Conservation (phyloP, 2,888 invertebrate genomes). For the Acleris emargana region DNA sequence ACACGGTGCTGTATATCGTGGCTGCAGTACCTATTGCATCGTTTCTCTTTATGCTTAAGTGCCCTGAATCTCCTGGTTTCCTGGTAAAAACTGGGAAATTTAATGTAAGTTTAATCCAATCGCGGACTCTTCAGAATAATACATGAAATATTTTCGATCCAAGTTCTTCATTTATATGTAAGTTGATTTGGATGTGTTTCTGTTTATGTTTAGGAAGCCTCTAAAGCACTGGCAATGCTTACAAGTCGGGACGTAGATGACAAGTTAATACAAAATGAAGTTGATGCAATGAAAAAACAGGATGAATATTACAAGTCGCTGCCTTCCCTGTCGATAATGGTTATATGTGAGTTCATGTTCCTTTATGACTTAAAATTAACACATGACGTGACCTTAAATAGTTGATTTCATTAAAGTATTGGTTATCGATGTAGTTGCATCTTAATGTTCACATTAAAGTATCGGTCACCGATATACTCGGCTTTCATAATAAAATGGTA, state of each 20-base stretch:
- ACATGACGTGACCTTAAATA: background rate
- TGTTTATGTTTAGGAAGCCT: slow-evolving; percentile 57
- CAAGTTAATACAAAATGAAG: slow-evolving; percentile 55
- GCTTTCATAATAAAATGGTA: background rate
- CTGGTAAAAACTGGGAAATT: slow-evolving; percentile 59
- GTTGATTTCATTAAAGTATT: no score
- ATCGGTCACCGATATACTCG: no score
- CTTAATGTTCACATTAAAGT: no score
- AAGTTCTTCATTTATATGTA: no score
- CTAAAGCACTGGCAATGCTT: slow-evolving; percentile 53
- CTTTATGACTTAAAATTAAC: no score
- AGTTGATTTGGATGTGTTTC: slow-evolving; percentile 11
- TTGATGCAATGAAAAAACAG: slow-evolving; percentile 58
- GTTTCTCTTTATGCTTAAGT: slow-evolving; percentile 54
- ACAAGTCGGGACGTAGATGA: slow-evolving; percentile 56
- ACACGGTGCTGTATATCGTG: slow-evolving; percentile 55
- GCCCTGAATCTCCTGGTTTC: slow-evolving; percentile 70
- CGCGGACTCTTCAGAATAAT: no score
- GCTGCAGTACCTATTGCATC: slow-evolving; percentile 54
- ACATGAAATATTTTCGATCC: no score
- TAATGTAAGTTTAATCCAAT: slow-evolving; percentile 50
- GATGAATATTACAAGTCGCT: slow-evolving; percentile 55
- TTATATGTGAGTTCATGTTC: slow-evolving; percentile 56
- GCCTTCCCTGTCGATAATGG: slow-evolving; percentile 52
- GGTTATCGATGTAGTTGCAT: no score